A percentile compares a stretch with the other conserved stretches of the same genome.
Conservation (phyloP, 1,140 invertebrate species). For the Colletes latitarsis region DNA sequence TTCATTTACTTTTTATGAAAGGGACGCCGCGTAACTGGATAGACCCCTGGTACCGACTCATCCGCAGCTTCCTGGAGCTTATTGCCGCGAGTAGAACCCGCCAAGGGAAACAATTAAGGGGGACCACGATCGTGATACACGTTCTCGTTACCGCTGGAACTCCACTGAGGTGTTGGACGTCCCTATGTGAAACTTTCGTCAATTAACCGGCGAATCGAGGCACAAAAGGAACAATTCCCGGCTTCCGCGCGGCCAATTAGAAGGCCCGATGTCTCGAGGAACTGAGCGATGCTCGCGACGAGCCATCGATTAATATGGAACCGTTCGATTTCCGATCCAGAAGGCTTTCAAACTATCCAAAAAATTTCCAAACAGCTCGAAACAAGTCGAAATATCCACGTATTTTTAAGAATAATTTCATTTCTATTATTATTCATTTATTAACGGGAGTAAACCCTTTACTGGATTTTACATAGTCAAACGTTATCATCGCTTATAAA, state of each 20-base stretch:
- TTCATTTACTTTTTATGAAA: slow-evolving; percentile 67
- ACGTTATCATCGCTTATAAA: no score
- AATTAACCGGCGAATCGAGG: slow-evolving; percentile 54
- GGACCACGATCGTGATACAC: slow-evolving; percentile 56
- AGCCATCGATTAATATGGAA: slow-evolving; percentile 6
- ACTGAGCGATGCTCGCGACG: background rate
- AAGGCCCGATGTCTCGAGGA: slow-evolving; percentile 6
- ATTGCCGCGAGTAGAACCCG: slow-evolving; percentile 46
- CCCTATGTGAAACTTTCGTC: slow-evolving; percentile 38
- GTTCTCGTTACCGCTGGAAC: slow-evolving; percentile 44
- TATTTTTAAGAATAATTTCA: no score
- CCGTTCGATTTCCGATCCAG: background rate
- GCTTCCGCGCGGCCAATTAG: slow-evolving; percentile 40
- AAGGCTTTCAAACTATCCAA: no score
- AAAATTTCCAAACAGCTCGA: no score
- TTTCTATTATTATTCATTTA: no score
- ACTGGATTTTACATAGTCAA: no score
- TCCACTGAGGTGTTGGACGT: slow-evolving; percentile 35
- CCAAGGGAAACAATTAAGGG: slow-evolving; percentile 60
- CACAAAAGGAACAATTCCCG: slow-evolving; percentile 53
- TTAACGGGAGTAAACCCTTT: no score
- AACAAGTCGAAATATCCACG: no score
- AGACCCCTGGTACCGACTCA: slow-evolving; percentile 21
- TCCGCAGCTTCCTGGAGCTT: slow-evolving; percentile 33
- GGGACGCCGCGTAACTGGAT: slow-evolving; percentile 32